Conservation (phyloP, 2,888 invertebrate genomes). For the Scaptomyza tumidula region DNA sequence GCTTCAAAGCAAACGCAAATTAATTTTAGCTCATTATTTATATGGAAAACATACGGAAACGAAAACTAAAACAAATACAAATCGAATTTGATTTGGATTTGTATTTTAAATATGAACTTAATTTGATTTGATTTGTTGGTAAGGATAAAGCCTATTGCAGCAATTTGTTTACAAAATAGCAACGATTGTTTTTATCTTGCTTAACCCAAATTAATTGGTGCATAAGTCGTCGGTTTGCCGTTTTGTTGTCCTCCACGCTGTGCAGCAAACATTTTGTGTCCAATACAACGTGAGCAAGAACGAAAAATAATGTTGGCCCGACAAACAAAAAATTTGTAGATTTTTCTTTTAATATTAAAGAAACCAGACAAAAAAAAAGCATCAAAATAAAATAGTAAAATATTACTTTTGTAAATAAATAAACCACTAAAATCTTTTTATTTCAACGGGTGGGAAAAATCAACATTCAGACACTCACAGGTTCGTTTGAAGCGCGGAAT, state of each 20-base stretch:
- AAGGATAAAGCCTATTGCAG: conserved; percentile 20
- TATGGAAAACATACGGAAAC: not conserved
- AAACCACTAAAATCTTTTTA: conserved; percentile 19
- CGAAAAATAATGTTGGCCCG: conserved; percentile 38
- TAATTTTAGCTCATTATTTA: conserved; percentile 44
- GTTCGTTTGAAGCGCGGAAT: not conserved
- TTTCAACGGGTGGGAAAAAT: conserved; percentile 9
- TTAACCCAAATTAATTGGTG: conserved; percentile 45
- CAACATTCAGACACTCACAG: not conserved
- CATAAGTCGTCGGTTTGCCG: conserved; percentile 55
- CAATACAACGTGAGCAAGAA: conserved; percentile 20
- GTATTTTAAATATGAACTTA: conserved; percentile 6
- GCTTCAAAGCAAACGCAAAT: conserved; percentile 32
- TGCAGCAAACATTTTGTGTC: conserved; percentile 45
- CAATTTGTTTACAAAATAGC: conserved; percentile 25
- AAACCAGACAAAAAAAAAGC: conserved; percentile 51
- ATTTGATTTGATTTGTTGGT: conserved; percentile 21
- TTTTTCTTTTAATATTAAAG: conserved; percentile 71
- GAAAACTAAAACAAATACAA: conserved; percentile 7
- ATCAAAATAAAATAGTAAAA: conserved; percentile 80
- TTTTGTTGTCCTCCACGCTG: conserved; percentile 58
- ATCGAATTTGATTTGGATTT: conserved; percentile 15
- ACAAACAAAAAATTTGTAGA: conserved; percentile 62
- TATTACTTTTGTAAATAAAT: conserved; percentile 80
- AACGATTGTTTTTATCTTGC: conserved; percentile 34